phyloP scores from a whole-genome alignment of 1,140 invertebrate genomes.

The Rhizoglyphus robini region DNA sequence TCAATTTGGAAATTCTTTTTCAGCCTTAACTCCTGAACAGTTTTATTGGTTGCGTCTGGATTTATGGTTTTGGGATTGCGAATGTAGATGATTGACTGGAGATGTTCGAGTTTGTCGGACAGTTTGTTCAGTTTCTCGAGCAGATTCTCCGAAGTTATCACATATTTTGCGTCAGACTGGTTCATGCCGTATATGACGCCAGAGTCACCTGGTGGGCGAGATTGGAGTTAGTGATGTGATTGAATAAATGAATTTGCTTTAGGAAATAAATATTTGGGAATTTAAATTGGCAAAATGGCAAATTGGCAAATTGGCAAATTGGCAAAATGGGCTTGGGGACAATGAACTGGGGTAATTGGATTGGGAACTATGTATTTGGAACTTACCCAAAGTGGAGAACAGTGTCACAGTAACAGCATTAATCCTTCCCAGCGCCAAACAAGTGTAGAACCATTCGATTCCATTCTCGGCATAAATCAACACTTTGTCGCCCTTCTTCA shows the following conservation, averaged over 20 bases:
- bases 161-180: constrained; percentile 69
- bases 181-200: constrained; percentile 82
- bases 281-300: background rate
- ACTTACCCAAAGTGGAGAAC: constrained; percentile 12
- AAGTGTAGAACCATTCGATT: constrained; percentile 38
- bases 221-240: too few species aligned
- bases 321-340: too few species aligned
- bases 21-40: background rate
- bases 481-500: constrained; percentile 31
- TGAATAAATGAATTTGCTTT: too few species aligned
- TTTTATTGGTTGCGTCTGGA: background rate
- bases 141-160: constrained; percentile 54
- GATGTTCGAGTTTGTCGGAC: constrained; percentile 58
- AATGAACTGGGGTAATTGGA: too few species aligned
- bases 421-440: constrained; percentile 34
- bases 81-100: background rate
- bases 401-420: constrained; percentile 31
- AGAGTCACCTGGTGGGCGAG: constrained; percentile 46
- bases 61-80: background rate
- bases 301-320: too few species aligned
- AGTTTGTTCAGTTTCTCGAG: constrained; percentile 53
- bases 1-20: constrained; percentile 20
- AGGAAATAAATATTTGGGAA: background rate
- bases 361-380: too few species aligned
- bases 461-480: constrained; percentile 39